Conservation (phyloP, 1,140 invertebrate species). For the Drosophila ironensis region DNA sequence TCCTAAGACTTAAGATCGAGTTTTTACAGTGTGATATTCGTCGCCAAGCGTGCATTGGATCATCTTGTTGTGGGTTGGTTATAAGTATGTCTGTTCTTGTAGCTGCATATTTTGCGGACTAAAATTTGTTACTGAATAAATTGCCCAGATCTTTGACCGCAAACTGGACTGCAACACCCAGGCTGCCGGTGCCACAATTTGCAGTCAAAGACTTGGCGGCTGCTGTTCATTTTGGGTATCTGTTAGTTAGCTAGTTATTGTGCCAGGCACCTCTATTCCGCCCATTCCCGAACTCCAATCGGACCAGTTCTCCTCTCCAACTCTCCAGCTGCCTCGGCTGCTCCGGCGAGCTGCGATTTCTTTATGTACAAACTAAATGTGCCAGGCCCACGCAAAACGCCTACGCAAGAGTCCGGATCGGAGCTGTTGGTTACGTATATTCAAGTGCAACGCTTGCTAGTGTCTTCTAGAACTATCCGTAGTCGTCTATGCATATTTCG, state of each 20-base stretch:
- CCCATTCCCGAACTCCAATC: conserved; percentile 17
- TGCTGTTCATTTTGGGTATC: conserved; percentile 20
- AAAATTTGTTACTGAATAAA: neutral
- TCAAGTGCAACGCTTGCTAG: conserved; percentile 43
- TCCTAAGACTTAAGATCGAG: conserved; percentile 49
- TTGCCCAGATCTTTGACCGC: too few relatives aligned
- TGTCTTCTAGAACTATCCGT: conserved; percentile 54
- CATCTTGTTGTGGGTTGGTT: conserved; percentile 15
- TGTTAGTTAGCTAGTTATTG: conserved; percentile 51
- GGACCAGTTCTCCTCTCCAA: conserved; percentile 18
- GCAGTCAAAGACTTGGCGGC: too few relatives aligned
- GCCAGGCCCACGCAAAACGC: conserved; percentile 17
- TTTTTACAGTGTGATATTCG: conserved; percentile 55
- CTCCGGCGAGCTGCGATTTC: conserved; percentile 3
- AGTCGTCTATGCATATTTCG: conserved; percentile 32
- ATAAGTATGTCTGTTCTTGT: conserved; percentile 27
- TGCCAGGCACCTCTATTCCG: conserved; percentile 64
- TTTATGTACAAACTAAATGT: conserved; percentile 46
- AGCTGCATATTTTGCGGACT: conserved; percentile 10
- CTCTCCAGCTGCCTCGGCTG: neutral
- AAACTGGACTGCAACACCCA: too few relatives aligned
- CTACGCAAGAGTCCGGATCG: conserved; percentile 8
- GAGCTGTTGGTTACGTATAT: conserved; percentile 38
- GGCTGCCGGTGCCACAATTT: too few relatives aligned
- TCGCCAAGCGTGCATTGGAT: conserved; percentile 52